Conservation (phyloP, 1,140 invertebrate species). For the Papilio aristodemus region DNA sequence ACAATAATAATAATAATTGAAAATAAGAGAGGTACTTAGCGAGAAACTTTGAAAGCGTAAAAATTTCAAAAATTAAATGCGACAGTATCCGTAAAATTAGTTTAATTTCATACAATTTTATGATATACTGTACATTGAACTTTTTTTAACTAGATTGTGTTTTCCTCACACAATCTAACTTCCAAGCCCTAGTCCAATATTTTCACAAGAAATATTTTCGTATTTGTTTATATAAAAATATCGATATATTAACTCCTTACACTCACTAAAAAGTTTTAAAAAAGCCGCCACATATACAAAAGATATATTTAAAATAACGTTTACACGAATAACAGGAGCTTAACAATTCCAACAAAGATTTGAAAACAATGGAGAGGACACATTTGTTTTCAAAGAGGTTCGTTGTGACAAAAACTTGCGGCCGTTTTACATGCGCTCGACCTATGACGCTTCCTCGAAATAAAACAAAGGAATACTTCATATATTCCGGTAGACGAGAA, state of each 20-base stretch:
- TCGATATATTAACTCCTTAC: not conserved
- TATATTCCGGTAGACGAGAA: slow-evolving; percentile 32
- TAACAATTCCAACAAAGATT: slow-evolving; percentile 49
- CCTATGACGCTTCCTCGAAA: slow-evolving; percentile 62
- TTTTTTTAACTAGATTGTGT: too few relatives aligned
- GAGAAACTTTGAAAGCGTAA: too few relatives aligned
- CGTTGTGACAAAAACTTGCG: slow-evolving; percentile 47
- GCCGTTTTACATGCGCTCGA: slow-evolving; percentile 62
- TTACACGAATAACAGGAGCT: slow-evolving; percentile 37
- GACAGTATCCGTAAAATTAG: too few relatives aligned
- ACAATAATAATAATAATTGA: too few relatives aligned
- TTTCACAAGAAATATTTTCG: not conserved
- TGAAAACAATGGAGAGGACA: slow-evolving; percentile 52
- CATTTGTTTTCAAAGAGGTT: slow-evolving; percentile 51
- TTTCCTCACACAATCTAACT: too few relatives aligned
- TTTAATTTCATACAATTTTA: too few relatives aligned
- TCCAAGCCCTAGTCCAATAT: too few relatives aligned
- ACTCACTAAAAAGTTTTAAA: not conserved
- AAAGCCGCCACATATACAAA: not conserved
- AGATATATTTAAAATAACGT: slow-evolving; percentile 35
- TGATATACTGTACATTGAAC: too few relatives aligned
- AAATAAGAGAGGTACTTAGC: too few relatives aligned
- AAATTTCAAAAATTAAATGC: too few relatives aligned
- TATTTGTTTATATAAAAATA: not conserved
- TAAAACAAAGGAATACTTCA: slow-evolving; percentile 58